A percentile compares a stretch with the other conserved stretches of the same genome.
phyloP scores from a whole-genome alignment of 2,888 invertebrate genomes.

The Poecilus cupreus region DNA sequence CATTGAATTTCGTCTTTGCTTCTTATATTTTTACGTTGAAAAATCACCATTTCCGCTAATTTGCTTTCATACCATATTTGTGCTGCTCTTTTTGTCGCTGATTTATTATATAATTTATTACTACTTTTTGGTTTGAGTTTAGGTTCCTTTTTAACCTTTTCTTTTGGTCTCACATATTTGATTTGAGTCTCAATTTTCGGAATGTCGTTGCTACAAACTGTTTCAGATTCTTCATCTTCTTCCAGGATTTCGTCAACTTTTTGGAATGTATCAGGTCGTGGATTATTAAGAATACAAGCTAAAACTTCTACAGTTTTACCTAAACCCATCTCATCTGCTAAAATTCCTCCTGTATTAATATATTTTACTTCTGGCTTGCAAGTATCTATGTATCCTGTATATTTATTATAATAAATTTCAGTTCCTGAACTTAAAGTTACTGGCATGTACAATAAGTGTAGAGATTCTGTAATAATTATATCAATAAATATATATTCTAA shows the following conservation, averaged over 20 bases:
- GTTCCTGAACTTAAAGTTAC: constrained; percentile 66
- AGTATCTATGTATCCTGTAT: constrained; percentile 71
- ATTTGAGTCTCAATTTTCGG: constrained; percentile 46
- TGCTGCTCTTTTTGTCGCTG: constrained; percentile 64
- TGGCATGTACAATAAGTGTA: constrained; percentile 68
- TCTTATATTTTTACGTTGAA: constrained; percentile 57
- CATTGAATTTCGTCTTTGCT: constrained; percentile 67
- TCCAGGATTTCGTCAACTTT: background rate
- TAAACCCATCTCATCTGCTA: constrained; percentile 89
- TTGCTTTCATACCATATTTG: constrained; percentile 67
- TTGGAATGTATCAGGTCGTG: constrained; percentile 62
- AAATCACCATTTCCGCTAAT: constrained; percentile 63
- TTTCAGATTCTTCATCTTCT: background rate
- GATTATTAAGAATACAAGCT: constrained; percentile 78
- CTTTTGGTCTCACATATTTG: constrained; percentile 44
- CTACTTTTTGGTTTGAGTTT: constrained; percentile 64
- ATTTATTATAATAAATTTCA: constrained; percentile 71
- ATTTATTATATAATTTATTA: constrained; percentile 62
- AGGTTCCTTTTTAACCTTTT: constrained; percentile 58
- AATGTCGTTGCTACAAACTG: background rate
- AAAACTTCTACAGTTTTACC: constrained; percentile 88
- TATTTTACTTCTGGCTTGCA: constrained; percentile 69
- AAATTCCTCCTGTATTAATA: constrained; percentile 79
- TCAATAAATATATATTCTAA: constrained; percentile 58
- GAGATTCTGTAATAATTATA: constrained; percentile 66